Conservation (phyloP, 53 echinoderm and acorn worm species). For the Patiria pectinifera region DNA sequence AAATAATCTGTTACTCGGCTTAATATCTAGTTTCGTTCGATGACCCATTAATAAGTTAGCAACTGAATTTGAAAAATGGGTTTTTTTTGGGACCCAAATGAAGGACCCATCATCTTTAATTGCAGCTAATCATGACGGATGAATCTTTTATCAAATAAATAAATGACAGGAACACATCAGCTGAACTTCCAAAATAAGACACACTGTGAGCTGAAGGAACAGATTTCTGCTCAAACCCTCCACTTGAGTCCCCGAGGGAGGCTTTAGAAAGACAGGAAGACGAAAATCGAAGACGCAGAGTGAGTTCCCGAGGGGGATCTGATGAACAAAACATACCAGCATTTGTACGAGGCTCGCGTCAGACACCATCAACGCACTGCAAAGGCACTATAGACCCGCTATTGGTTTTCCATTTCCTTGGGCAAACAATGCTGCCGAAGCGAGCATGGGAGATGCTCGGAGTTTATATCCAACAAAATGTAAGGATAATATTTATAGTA, state of each 20-base stretch:
- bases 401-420: conserved; percentile 42
- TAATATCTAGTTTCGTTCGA: too few species aligned
- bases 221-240: too few species aligned
- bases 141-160: too few species aligned
- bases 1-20: too few species aligned
- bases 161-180: too few species aligned
- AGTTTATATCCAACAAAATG: neutral
- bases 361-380: neutral
- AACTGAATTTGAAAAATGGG: too few species aligned
- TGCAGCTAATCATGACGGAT: too few species aligned
- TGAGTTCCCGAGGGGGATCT: neutral
- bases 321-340: neutral
- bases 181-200: too few species aligned
- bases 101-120: too few species aligned
- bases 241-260: neutral
- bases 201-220: too few species aligned
- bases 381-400: neutral
- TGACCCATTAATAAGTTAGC: too few species aligned
- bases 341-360: neutral
- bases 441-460: neutral
- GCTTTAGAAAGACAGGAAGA: neutral
- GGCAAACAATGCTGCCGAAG: conserved; percentile 13
- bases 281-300: neutral
- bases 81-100: too few species aligned
- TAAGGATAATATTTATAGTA: conserved; percentile 30